phyloP scores from a whole-genome alignment of 2,797 vertebrate genomes.

The Xyrichtys novacula region DNA sequence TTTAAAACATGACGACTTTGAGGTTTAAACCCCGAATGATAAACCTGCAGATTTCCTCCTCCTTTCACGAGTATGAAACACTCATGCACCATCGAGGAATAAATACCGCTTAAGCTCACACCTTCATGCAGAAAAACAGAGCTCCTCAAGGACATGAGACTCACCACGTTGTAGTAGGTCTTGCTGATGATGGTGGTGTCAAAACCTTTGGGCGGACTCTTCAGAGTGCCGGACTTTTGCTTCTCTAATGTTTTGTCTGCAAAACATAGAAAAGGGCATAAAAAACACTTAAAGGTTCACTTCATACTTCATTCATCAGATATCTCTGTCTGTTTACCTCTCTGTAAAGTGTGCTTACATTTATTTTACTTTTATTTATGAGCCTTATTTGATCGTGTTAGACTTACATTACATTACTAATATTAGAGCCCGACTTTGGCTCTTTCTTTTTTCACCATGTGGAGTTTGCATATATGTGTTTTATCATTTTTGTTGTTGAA shows the following conservation, averaged over 20 bases:
- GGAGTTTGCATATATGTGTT: too few species aligned
- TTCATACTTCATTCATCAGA: too few species aligned
- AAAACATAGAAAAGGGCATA: background rate
- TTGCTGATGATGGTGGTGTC: slow-evolving; percentile 94
- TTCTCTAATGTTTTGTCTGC: slow-evolving; percentile 90
- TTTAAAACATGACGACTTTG: background rate
- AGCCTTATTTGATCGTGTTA: too few species aligned
- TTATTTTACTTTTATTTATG: too few species aligned
- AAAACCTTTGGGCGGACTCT: slow-evolving; percentile 95
- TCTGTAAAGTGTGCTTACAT: too few species aligned
- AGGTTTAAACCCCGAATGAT: background rate
- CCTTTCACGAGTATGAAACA: background rate
- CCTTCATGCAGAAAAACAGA: background rate
- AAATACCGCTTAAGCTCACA: background rate
- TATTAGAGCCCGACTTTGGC: too few species aligned
- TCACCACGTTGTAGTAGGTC: slow-evolving; percentile 98
- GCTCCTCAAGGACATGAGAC: slow-evolving; percentile 49
- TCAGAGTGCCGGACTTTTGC: slow-evolving; percentile 90
- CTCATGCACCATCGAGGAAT: background rate
- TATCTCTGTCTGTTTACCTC: too few species aligned
- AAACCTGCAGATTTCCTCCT: too few species aligned
- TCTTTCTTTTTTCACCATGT: too few species aligned
- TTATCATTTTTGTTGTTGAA: too few species aligned
- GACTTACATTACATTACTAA: too few species aligned
- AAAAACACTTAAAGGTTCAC: background rate